Conservation (phyloP, 2,888 invertebrate genomes). For the Catocala fraxini region DNA sequence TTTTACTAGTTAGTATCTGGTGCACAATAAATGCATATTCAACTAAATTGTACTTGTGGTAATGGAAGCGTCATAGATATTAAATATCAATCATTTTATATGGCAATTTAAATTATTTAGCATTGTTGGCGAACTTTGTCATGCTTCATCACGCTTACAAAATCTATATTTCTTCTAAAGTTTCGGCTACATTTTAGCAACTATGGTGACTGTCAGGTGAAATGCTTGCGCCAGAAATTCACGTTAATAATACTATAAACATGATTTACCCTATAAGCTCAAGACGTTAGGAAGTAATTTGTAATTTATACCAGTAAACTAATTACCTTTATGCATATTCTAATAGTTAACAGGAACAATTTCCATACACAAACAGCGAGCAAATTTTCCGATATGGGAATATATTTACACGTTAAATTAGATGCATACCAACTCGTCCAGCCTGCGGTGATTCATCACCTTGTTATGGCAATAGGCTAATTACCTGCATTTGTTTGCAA, state of each 20-base stretch:
- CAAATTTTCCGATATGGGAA: conserved; percentile 45
- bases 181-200: no score
- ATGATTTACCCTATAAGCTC: neutral
- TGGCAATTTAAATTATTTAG: no score
- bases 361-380: conserved; percentile 12
- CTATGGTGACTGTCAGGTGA: no score
- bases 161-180: no score
- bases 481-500: conserved; percentile 29
- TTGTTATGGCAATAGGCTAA: conserved; percentile 42
- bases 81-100: no score
- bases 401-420: conserved; percentile 25
- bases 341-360: neutral
- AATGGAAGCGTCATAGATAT: no score
- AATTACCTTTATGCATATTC: neutral
- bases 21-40: no score
- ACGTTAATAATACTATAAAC: no score
- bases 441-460: conserved; percentile 37
- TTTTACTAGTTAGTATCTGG: no score
- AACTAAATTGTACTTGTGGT: no score
- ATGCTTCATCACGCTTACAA: no score
- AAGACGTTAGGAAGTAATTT: neutral
- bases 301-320: neutral
- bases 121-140: no score
- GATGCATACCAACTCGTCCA: conserved; percentile 18
- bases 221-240: neutral